Conservation (phyloP, 1,140 invertebrate genomes). For the Tetranychus cinnabarinus region DNA sequence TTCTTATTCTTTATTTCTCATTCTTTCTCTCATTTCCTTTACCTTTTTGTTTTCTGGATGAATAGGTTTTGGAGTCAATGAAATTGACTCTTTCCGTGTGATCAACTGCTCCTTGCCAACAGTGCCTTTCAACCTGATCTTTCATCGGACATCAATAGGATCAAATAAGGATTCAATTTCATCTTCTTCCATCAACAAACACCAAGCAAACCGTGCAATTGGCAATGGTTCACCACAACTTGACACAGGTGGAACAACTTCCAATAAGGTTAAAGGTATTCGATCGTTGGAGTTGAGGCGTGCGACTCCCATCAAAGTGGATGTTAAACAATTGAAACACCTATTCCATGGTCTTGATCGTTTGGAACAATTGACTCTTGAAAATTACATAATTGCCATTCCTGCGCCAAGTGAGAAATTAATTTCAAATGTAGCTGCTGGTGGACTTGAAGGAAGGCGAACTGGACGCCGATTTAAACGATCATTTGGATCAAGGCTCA, state of each 20-base stretch:
- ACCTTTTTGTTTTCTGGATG: background rate
- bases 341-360: background rate
- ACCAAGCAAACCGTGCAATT: background rate
- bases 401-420: background rate
- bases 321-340: background rate
- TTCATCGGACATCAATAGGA: background rate
- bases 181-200: background rate
- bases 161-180: background rate
- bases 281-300: background rate
- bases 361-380: background rate
- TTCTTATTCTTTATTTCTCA: background rate
- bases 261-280: background rate
- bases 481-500: background rate
- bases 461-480: background rate
- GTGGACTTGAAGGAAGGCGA: background rate
- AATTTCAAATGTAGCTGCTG: background rate
- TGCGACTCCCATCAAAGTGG: background rate
- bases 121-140: slow-evolving; percentile 1
- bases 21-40: background rate
- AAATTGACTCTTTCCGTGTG: slow-evolving; percentile 1
- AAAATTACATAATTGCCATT: background rate
- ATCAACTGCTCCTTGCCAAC: slow-evolving; percentile 2
- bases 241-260: background rate
- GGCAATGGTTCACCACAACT: background rate
- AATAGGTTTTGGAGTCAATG: slow-evolving; percentile 3